Conservation (phyloP, 2,113 vertebrate genomes). For the Caloenas nicobarica region DNA sequence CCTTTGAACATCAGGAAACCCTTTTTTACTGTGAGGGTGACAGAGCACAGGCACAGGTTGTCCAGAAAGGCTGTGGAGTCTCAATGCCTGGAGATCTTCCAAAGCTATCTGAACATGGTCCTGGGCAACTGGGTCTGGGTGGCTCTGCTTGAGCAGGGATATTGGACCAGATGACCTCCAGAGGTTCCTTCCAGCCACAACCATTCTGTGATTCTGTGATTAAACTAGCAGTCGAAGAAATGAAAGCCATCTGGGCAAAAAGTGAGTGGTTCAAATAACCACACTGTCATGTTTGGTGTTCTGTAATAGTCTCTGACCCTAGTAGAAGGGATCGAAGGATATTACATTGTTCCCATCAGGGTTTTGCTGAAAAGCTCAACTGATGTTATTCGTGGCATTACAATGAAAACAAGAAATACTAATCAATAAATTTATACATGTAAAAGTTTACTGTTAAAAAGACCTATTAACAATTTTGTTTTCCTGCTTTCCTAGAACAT, state of each 20-base stretch:
- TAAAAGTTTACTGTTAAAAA: background rate
- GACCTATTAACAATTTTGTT: background rate
- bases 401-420: background rate
- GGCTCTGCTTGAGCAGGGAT: background rate
- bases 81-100: background rate
- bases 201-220: background rate
- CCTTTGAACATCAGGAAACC: background rate
- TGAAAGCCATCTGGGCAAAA: background rate
- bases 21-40: background rate
- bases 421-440: background rate
- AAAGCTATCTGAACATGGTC: background rate
- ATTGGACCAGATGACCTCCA: background rate
- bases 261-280: background rate
- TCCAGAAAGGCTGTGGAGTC: background rate
- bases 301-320: background rate
- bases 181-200: background rate
- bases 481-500: background rate
- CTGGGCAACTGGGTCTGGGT: background rate
- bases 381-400: background rate
- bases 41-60: background rate
- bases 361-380: background rate
- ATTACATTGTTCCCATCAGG: background rate
- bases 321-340: background rate
- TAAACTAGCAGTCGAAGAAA: background rate
- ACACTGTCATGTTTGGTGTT: background rate